Evolutionary conservation across 2,113 vertebrate species (phyloP).

Genomic region (Micronycteris hirsuta): DNA sequence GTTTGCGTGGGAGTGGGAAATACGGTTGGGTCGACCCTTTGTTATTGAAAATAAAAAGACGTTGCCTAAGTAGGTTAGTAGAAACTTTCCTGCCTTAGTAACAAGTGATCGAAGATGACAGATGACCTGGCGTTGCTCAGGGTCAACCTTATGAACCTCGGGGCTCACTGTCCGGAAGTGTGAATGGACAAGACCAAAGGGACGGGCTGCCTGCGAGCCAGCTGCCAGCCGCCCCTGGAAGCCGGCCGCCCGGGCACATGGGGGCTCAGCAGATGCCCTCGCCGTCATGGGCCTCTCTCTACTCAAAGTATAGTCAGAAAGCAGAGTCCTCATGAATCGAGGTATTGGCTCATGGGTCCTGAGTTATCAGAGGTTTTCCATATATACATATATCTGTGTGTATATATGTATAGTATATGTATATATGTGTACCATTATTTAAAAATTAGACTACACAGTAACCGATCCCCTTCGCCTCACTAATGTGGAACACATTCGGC

Average conservation of each 20-base stretch:
- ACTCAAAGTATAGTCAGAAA: conserved; percentile 9
- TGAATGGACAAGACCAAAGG: conserved; percentile 49
- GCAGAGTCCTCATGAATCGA: not conserved
- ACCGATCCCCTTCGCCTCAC: not conserved
- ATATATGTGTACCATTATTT: conserved; percentile 57
- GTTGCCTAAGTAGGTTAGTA: conserved; percentile 43
- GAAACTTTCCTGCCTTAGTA: conserved; percentile 56
- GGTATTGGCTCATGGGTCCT: conserved; percentile 36
- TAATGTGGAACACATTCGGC: conserved; percentile 38
- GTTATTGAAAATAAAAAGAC: not conserved
- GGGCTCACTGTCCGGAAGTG: not conserved
- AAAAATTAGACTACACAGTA: not conserved
- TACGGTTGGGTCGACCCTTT: not conserved
- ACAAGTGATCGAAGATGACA: not conserved
- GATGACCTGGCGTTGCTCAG: conserved; percentile 51
- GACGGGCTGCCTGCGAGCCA: not conserved
- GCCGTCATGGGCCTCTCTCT: conserved; percentile 38
- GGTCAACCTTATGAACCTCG: conserved; percentile 46
- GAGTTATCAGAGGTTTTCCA: conserved; percentile 54
- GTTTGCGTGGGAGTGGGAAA: not conserved
- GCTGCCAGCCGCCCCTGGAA: not conserved
- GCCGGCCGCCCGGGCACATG: not conserved
- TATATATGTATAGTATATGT: conserved; percentile 61
- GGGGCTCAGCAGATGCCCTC: not conserved
- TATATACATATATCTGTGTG: conserved; percentile 60